phyloP scores from a whole-genome alignment of 2,888 invertebrate species.

The Blastobasis lacticolella region DNA sequence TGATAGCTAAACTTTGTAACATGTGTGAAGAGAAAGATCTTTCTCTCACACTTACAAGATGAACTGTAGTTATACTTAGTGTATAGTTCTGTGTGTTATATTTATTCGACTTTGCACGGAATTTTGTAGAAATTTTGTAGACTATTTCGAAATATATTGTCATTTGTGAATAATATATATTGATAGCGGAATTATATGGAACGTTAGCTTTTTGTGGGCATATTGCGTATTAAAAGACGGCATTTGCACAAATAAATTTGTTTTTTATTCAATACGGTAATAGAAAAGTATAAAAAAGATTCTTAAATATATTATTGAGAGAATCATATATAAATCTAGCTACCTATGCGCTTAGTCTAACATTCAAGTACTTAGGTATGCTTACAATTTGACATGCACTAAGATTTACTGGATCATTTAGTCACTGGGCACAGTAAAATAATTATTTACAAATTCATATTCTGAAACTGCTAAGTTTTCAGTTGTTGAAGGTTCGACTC shows the following conservation, averaged over 20 bases:
- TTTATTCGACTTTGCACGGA: no score
- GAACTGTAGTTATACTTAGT: no score
- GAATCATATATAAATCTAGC: neutral
- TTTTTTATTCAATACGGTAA: slow-evolving; percentile 31
- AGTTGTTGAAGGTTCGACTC: no score
- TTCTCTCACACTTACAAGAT: no score
- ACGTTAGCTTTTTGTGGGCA: slow-evolving; percentile 70
- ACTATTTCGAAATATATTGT: slow-evolving; percentile 32
- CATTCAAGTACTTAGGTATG: neutral
- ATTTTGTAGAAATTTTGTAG: slow-evolving; percentile 8
- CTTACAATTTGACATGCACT: slow-evolving; percentile 1
- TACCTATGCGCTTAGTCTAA: neutral
- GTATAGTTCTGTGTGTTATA: no score
- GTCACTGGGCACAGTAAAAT: neutral
- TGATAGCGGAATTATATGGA: slow-evolving; percentile 60
- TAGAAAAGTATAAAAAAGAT: neutral
- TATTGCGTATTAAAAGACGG: slow-evolving; percentile 64
- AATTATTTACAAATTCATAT: no score
- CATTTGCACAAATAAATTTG: slow-evolving; percentile 47
- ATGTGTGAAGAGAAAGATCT: no score
- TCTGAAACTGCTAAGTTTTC: no score
- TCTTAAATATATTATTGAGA: neutral
- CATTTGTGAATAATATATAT: slow-evolving; percentile 55
- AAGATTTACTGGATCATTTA: slow-evolving; percentile 1
- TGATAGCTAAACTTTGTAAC: no score